Conservation (phyloP, 2,888 invertebrate genomes). For the Chymomyza fuscimana region DNA sequence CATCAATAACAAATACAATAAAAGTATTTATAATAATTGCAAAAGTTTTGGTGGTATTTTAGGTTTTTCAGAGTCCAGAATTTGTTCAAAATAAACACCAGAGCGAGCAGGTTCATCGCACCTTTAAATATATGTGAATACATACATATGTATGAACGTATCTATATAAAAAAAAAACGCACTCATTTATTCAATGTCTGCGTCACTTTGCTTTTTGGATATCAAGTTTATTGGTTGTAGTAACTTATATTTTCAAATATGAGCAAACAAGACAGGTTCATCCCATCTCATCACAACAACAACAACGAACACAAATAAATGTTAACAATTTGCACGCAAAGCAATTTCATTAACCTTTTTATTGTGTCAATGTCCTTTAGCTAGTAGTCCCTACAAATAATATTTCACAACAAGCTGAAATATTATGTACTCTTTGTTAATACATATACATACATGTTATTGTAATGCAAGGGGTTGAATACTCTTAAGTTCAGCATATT, state of each 20-base stretch:
- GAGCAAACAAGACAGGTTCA: constrained; percentile 2
- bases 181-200: neutral
- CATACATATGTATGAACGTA: neutral
- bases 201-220: neutral
- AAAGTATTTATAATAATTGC: neutral
- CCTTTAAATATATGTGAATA: constrained; percentile 16
- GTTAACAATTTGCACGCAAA: constrained; percentile 27
- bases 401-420: constrained; percentile 46
- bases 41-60: neutral
- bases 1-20: neutral
- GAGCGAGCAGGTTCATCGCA: constrained; percentile 45
- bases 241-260: neutral
- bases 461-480: constrained; percentile 26
- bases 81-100: constrained; percentile 4
- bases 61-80: neutral
- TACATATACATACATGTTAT: no score
- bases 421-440: neutral
- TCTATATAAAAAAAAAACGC: neutral
- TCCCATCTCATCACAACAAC: neutral
- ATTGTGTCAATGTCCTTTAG: constrained; percentile 40
- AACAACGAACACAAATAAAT: constrained; percentile 3
- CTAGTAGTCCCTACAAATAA: neutral
- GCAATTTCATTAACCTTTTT: constrained; percentile 48
- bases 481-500: neutral
- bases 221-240: neutral